Evolutionary conservation across 2,797 vertebrate genomes (phyloP).

Genomic region (Sarcoramphus papa): DNA sequence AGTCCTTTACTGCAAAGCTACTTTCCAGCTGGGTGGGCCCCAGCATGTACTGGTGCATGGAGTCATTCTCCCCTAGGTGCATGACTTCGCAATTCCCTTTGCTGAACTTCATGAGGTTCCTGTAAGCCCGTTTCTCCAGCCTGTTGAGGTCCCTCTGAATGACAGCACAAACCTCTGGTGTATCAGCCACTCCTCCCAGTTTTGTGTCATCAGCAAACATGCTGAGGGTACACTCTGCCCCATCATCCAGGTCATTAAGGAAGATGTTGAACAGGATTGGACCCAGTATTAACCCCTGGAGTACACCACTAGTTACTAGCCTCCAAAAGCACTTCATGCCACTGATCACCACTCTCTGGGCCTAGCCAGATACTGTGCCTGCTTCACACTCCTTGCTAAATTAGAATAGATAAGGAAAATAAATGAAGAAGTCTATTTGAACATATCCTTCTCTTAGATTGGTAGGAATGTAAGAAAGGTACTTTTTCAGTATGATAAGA

Average conservation of each 20-base stretch:
- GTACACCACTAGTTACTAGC: neutral
- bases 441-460: neutral
- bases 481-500: neutral
- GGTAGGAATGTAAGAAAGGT: neutral
- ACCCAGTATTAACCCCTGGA: neutral
- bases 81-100: neutral
- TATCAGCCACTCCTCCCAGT: no score
- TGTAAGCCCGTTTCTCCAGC: neutral
- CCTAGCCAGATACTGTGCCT: neutral
- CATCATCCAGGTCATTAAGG: neutral
- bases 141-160: neutral
- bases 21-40: neutral
- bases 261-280: neutral
- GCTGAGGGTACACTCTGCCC: neutral
- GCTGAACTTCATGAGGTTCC: neutral
- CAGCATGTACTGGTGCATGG: neutral
- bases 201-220: neutral
- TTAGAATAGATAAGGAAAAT: neutral
- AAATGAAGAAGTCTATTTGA: neutral
- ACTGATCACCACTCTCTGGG: neutral
- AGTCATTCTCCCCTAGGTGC: neutral
- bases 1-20: neutral
- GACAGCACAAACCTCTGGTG: no score
- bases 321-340: neutral
- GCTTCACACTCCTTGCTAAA: neutral